Evolutionary conservation across 2,888 invertebrate species (phyloP), one percentile per base, ranked within the genome.

Genomic region (Ochropleura leucogaster): DNA sequence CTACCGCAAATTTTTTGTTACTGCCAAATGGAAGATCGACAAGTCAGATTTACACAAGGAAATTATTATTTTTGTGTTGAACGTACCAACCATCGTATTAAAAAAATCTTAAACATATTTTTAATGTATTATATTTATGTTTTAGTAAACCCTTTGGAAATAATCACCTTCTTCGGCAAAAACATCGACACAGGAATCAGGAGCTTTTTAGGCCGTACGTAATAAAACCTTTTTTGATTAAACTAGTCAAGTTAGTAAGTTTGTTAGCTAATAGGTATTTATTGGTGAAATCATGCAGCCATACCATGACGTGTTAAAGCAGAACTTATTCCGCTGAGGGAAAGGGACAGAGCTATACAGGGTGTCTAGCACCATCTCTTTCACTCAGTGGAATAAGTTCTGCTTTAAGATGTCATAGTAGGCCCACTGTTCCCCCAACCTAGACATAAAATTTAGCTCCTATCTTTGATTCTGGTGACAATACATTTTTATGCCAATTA

Each of bases 121-220:
- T 30, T 30, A 18, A 53, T 0, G 44, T 30, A 0, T n/a, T 4
- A n/a, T 30, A 44, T 30, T 16, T 4, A 7, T 44, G 67, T 74
- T 67, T 44, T 68, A 74, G 74, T 0, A 8, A 51, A 46, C 6
- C 53, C 18, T 10, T 0, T 59, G 0, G 4, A 2, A 7, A 2
- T 0, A 3, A 0, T 67, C 3, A 0, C 0, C 5, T 0, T 3
- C 4, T 0, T 68, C 2, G 44, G 1, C 30, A 0, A n/a, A 9
- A 1, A 0, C 20, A 0, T 30, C 0, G 8, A 30, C 44, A 44
- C 44, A 30, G 12, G 3, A 0, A 0, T 49, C 16, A 3, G 0
- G 20, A 16, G 0, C 1, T 0, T 14, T 42, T 5, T 44, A 1
- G 0, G 4, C 16, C 0, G 69, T 69, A 42, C 20, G 55, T 55